Conservation (phyloP, 2,888 invertebrate genomes). For the Monochamus alternatus region DNA sequence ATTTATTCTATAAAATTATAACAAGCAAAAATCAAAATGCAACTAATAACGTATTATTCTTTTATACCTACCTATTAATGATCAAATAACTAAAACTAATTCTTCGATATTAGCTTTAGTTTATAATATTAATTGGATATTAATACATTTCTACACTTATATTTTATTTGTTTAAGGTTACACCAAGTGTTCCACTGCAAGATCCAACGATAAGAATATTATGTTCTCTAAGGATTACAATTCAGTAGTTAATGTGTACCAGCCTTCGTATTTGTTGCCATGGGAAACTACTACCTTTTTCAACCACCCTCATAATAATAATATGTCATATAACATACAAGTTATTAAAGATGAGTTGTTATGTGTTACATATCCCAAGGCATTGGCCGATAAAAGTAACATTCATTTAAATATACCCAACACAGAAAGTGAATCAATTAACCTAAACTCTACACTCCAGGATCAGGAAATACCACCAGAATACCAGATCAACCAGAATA, state of each 20-base stretch:
- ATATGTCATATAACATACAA: slow-evolving; percentile 5
- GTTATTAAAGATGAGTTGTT: slow-evolving; percentile 1
- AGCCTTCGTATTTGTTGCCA: background rate
- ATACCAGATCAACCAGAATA: slow-evolving; percentile 1
- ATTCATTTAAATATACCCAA: background rate
- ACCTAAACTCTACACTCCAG: background rate
- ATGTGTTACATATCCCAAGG: background rate
- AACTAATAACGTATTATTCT: too few species aligned
- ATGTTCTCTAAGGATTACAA: slow-evolving; percentile 6
- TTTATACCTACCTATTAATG: too few species aligned
- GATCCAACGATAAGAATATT: slow-evolving; percentile 2
- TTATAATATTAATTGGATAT: too few species aligned
- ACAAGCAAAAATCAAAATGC: too few species aligned
- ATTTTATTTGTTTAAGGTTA: slow-evolving; percentile 10
- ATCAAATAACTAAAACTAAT: too few species aligned
- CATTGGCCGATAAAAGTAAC: background rate
- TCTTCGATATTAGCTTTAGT: too few species aligned
- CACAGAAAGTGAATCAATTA: background rate
- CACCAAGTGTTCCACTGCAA: background rate
- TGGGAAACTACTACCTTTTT: background rate
- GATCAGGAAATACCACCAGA: background rate
- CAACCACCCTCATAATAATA: background rate
- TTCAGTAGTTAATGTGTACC: slow-evolving; percentile 1
- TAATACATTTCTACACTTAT: background rate
- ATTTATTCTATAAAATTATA: too few species aligned